A percentile compares a stretch with the other conserved stretches of the same genome.
Evolutionary conservation across 2,888 invertebrate species (phyloP).

Genomic region (Sinotaia quadrata): DNA sequence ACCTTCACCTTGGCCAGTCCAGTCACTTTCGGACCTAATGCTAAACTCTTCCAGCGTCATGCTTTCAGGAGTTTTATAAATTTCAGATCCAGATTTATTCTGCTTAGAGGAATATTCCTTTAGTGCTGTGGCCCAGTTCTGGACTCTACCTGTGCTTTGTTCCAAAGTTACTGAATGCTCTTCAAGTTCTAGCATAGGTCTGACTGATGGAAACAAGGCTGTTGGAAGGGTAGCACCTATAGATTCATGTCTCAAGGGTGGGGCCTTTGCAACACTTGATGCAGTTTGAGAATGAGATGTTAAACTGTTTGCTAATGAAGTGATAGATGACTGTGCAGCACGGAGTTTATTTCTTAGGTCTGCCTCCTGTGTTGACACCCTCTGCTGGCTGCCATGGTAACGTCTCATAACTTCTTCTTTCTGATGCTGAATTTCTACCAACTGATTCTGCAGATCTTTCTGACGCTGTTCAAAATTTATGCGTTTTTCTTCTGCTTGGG

Average conservation of each 20-base stretch:
- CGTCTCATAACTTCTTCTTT: constrained; percentile 55
- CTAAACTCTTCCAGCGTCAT: constrained; percentile 23
- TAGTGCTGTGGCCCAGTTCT: constrained; percentile 20
- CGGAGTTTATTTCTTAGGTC: constrained; percentile 29
- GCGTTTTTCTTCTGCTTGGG: constrained; percentile 41
- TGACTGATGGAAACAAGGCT: neutral
- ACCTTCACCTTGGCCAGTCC: neutral
- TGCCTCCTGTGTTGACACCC: constrained; percentile 33
- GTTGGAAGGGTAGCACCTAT: neutral
- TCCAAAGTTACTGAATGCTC: constrained; percentile 22
- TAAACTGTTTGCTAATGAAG: neutral
- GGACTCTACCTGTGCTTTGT: neutral
- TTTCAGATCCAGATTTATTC: neutral
- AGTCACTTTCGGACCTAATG: constrained; percentile 13
- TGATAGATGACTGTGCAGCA: constrained; percentile 3
- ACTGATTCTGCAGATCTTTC: constrained; percentile 48
- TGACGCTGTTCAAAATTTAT: constrained; percentile 47
- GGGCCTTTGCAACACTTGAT: neutral
- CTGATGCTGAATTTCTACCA: constrained; percentile 58
- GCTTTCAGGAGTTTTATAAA: neutral
- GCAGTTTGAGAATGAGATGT: neutral
- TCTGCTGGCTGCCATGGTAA: constrained; percentile 46
- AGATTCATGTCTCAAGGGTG: neutral
- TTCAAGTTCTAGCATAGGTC: constrained; percentile 21
- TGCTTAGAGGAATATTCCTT: constrained; percentile 14